A percentile compares a stretch with the other conserved stretches of the same genome.
Conservation (phyloP, 1,140 invertebrate species). For the Homarus americanus region DNA sequence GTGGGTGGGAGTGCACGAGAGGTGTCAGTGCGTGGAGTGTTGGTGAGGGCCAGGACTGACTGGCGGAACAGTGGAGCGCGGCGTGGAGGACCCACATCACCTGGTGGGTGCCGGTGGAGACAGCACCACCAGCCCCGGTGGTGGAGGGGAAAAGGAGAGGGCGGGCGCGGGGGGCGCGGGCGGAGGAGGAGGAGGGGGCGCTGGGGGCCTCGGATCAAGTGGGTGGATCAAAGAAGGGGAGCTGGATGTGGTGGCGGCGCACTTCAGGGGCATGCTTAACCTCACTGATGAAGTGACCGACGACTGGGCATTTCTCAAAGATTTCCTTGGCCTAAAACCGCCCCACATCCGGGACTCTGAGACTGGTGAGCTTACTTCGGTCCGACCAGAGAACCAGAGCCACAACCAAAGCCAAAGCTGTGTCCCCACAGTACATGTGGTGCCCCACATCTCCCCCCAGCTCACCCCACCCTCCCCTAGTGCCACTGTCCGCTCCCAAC, state of each 20-base stretch:
- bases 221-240: slow-evolving; percentile 43
- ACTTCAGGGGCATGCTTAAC: slow-evolving; percentile 64
- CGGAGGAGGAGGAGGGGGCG: slow-evolving; percentile 29
- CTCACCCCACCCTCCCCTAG: slow-evolving; percentile 15
- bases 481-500: slow-evolving; percentile 16
- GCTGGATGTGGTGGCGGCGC: slow-evolving; percentile 64
- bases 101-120: slow-evolving; percentile 22
- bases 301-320: slow-evolving; percentile 66
- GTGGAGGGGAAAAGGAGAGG: slow-evolving; percentile 28
- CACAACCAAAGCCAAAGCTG: background rate
- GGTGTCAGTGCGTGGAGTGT: background rate
- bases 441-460: slow-evolving; percentile 56
- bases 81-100: slow-evolving; percentile 24
- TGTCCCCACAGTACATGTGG: slow-evolving; percentile 17
- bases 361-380: slow-evolving; percentile 55
- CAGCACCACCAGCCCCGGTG: background rate
- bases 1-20: background rate
- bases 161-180: slow-evolving; percentile 24
- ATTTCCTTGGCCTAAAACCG: slow-evolving; percentile 49
- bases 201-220: slow-evolving; percentile 22
- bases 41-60: slow-evolving; percentile 29
- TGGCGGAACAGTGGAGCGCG: slow-evolving; percentile 52
- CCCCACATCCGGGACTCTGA: slow-evolving; percentile 63
- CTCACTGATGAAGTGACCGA: slow-evolving; percentile 61
- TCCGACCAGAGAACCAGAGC: slow-evolving; percentile 26